Base-by-base conservation (phyloP, 1,140 invertebrate species). In the Lepidurus apus region DNA sequence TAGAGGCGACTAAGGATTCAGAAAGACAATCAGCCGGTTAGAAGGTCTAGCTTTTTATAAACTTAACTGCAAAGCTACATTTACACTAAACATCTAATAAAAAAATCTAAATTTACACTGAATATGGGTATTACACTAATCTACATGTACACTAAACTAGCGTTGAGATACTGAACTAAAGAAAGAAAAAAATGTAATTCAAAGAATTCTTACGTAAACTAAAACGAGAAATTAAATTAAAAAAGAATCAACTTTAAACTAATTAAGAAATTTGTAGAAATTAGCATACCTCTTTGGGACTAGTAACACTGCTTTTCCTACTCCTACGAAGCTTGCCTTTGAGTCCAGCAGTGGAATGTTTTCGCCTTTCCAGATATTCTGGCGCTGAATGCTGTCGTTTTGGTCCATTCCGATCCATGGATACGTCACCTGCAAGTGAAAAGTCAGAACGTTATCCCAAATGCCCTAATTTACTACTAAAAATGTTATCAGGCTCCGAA, bases 311-410 rank as follows among this genome's bases (percentile, higher is more conserved):
- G 65, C 84, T 85, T 80, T 87, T 87, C 79, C 86, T 86, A 7
- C 87, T 85, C 80, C 89, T 86, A 81, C 89, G 88, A 6, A 90
- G 83, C 80, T 88, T 86, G 17, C 43, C 34, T 75, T 79, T 79
- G 26, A 79, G 17, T n/a, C 78, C 78, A 10, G 78, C 78, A 43
- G 73, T 74, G 65, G 78, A 79, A 45, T 79, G 73, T 75, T 79
- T 79, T 26, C 92, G 84, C 83, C 93, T 92, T 83, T 97, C 94
- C 73, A 97, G 86, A 84, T 97, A 97, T 81, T 96, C 93, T 1
- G 95, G 95, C 0, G 94, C 93, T n/a, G 91, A 92, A 78, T 93
- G 89, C 81, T 92, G 90, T 82, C 91, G 90, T 80, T 91, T 91
- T 81, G 90, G 88, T 65, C 53, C 53, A 17, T 65, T 65, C 21